Evolutionary conservation across 2,888 invertebrate genomes (phyloP), one percentile per base, ranked within the genome.

Genomic region (Aelia acuminata): DNA sequence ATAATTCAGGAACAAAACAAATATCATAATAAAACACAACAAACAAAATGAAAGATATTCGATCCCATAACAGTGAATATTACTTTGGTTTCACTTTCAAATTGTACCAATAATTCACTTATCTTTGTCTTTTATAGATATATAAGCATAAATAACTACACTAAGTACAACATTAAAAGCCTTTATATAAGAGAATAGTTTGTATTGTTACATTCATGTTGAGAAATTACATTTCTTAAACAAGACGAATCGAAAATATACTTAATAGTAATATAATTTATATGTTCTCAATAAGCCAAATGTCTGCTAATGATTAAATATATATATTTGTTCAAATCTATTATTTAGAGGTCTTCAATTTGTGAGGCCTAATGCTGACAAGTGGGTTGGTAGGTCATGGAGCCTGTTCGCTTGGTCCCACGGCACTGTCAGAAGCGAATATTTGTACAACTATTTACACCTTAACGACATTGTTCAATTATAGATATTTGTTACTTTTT

Each of bases 161-260:
- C 48, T 84, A 88, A 63, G 50, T 88, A 88, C 88, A 88, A 88
- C 88, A 88, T 70, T 84, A 48, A 88, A 88, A 88, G 88, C 88
- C 20, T 84, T 50, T 57, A 75, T 43, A 84, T 49, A 87, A 80
- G 49, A 87, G 43, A 43, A 80, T 75, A 87, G 53, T 26, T 70
- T 87, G 57, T 70, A 47, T 80, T n/a, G 43, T 43, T n/a, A 43
- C 39, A 80, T 43, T 75, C 43, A 80, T n/a, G 43, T 47, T 80
- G 22, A 80, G 43, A 80, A 80, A 47, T 80, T 10, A 35, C 63
- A 70, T 70, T 70, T 70, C 63, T 35, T 70, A 35, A 26, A 70
- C 63, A 70, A 18, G 35, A 26, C 31, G 35, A 70, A 35, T 70
- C 63, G 18, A 70, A 70, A 70, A 7, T 70, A 70, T 35, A 70